These are phyloP conservation scores for Saturnia pavonia DNA, from an alignment of 2,888 invertebrate species.

Conservation along the genomic window DNA sequence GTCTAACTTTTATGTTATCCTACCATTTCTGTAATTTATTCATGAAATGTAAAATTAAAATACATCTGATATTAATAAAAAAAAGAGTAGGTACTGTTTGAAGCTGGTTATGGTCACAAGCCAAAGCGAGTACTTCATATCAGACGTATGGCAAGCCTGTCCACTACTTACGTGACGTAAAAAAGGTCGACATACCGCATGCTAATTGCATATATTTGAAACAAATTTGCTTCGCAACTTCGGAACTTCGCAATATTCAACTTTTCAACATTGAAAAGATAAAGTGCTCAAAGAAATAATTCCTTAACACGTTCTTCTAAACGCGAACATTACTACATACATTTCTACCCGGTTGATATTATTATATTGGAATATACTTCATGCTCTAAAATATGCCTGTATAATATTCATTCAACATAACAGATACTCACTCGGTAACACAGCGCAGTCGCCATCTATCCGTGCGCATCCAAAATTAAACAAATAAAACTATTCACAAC, in stretches of 20 bases:
- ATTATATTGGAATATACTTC: constrained; percentile 14
- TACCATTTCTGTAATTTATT: too few species aligned
- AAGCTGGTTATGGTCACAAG: too few species aligned
- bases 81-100: too few species aligned
- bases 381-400: constrained; percentile 18
- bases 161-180: neutral
- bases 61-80: too few species aligned
- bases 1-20: too few species aligned
- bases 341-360: neutral
- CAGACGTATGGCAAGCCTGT: neutral
- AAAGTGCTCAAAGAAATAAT: too few species aligned
- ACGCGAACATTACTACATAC: too few species aligned
- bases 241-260: too few species aligned
- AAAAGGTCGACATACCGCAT: neutral
- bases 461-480: constrained; percentile 36
- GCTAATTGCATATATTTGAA: neutral
- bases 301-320: too few species aligned
- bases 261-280: neutral
- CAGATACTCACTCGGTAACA: constrained; percentile 65
- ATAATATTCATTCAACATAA: neutral
- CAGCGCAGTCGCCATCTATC: constrained; percentile 67
- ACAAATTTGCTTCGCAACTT: neutral
- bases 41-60: too few species aligned
- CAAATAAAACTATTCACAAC: constrained; percentile 12
- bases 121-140: neutral